A percentile compares a stretch with the other conserved stretches of the same genome.
Evolutionary conservation across 2,113 vertebrate species (phyloP).

Genomic region (Gallinago media): DNA sequence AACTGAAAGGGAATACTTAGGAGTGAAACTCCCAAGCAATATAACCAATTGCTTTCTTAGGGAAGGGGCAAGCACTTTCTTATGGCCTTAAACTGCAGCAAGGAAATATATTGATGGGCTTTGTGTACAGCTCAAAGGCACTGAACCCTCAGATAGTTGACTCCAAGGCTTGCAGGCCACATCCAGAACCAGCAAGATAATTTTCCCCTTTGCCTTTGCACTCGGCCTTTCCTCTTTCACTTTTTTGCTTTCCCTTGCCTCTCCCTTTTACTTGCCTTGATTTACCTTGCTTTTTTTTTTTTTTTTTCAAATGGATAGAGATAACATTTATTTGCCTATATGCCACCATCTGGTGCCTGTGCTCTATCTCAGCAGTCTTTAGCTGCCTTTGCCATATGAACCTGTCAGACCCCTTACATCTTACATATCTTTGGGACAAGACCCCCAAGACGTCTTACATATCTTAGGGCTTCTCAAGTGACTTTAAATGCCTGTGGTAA

Average conservation of each 20-base stretch:
- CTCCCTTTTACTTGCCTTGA: not conserved
- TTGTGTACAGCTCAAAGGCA: not conserved
- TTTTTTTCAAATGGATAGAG: not conserved
- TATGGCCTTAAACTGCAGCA: not conserved
- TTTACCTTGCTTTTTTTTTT: not conserved
- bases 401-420: not conserved
- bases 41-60: not conserved
- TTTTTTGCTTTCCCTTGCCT: not conserved
- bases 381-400: not conserved
- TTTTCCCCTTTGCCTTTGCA: not conserved
- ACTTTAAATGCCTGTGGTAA: not conserved
- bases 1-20: constrained; percentile 12
- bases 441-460: not conserved
- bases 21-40: not conserved
- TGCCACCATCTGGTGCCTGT: not conserved
- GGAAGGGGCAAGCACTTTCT: not conserved
- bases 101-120: not conserved
- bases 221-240: not conserved
- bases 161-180: not conserved
- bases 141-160: not conserved
- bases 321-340: not conserved
- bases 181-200: not conserved
- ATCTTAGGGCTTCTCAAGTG: not conserved
- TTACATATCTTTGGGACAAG: not conserved
- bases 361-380: not conserved